Percentiles rank a stretch among this genome's conserved stretches.
phyloP scores from a whole-genome alignment of 2,888 invertebrate species.

The Thyatira batis region DNA sequence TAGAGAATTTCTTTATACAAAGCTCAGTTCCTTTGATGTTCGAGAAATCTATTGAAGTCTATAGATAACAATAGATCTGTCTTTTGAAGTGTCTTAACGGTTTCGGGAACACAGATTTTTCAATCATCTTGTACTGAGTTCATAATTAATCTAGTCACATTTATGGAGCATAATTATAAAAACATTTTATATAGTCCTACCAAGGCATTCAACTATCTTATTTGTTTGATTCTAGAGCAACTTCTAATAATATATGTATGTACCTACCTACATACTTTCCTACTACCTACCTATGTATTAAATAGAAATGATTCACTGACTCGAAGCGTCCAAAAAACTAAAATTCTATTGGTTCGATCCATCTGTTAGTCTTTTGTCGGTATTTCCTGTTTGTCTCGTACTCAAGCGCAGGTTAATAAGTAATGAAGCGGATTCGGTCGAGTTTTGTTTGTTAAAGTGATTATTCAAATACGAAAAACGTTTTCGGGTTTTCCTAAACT shows the following conservation, averaged over 20 bases:
- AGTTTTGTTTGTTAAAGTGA: slow-evolving; percentile 81
- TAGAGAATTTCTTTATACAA: slow-evolving; percentile 41
- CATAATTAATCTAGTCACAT: slow-evolving; percentile 17
- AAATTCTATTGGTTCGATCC: slow-evolving; percentile 27
- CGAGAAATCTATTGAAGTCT: slow-evolving; percentile 47
- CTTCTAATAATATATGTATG: too few relatives aligned
- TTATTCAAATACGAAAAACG: slow-evolving; percentile 82
- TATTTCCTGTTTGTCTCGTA: slow-evolving; percentile 55
- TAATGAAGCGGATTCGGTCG: slow-evolving; percentile 75
- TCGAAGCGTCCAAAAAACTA: slow-evolving; percentile 4
- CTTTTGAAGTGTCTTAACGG: slow-evolving; percentile 50
- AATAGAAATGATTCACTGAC: too few relatives aligned
- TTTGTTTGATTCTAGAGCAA: too few relatives aligned
- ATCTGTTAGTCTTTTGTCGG: slow-evolving; percentile 20
- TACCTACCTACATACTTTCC: too few relatives aligned
- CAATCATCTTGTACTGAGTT: slow-evolving; percentile 34
- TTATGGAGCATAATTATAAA: not conserved
- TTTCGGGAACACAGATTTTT: slow-evolving; percentile 39
- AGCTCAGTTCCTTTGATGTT: slow-evolving; percentile 49
- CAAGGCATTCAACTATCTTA: too few relatives aligned
- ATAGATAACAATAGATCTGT: slow-evolving; percentile 49
- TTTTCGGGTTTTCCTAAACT: slow-evolving; percentile 77
- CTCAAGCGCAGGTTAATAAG: slow-evolving; percentile 75
- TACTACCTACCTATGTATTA: too few relatives aligned
- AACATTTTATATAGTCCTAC: too few relatives aligned